Evolutionary conservation across 1,140 invertebrate genomes (phyloP), one percentile per base, ranked within the genome.

Genomic region (Eupristina koningsbergeri): DNA sequence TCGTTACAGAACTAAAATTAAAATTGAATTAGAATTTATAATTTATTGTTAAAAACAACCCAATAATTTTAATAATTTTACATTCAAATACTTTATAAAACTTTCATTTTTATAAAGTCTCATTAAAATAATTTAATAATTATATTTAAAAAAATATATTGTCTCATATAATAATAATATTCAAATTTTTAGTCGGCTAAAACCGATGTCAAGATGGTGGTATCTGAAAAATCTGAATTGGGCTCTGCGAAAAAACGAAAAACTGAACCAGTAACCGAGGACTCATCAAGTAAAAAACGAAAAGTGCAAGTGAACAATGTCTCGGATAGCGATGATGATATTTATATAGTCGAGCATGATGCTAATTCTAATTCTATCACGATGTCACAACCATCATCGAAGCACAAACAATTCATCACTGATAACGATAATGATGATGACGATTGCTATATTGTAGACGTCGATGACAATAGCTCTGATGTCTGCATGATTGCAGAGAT

Each of bases 341-440:
- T 93, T n/a, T 89, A 89, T 36, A 90, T 92, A 41, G 89, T 93
- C 47, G 91, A 91, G 19, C 89, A 91, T 31, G 89, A 92, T 47
- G 82, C 85, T 31, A 86, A 87, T 63, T 73, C 45, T 26, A 67
- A 11, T 29, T 34, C 34, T n/a, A 50, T 41, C 17, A 11, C 47
- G 7, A 58, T 29, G 36, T 8, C 26, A 9, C 13, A 39, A 45
- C 11, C 39, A 47, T 50, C 39, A 9, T n/a, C 39, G 39, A 79
- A 84, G 29, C 53, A 64, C 29, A 80, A 75, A 50, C 31, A 8
- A 8, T 6, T 74, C 53, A 17, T 31, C 22, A 17, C 75, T 9
- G 69, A 1, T 26, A n/a, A 78, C 41, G 19, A 80, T 13, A 47
- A 78, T 34, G 82, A 85, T 29, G 84, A 85, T 19, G 82, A 85